Conservation (phyloP, 2,797 vertebrate species). For the Cossypha niveicapilla region DNA sequence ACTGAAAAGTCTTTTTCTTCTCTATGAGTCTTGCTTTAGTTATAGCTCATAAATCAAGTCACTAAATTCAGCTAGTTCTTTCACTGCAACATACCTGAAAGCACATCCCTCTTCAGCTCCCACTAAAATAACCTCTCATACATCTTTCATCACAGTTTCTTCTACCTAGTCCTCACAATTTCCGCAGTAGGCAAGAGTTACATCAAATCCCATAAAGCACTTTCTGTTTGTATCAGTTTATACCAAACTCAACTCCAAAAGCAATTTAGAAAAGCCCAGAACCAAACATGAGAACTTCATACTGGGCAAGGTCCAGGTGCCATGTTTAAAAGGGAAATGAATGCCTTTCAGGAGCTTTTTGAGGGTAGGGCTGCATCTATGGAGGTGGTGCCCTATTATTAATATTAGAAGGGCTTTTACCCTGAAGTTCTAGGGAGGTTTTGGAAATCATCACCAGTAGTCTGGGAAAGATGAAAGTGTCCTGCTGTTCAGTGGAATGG, state of each 20-base stretch:
- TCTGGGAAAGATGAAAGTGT: neutral
- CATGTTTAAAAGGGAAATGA: neutral
- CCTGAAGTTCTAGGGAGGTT: neutral
- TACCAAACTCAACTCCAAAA: neutral
- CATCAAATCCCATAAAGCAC: neutral
- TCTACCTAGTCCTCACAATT: neutral
- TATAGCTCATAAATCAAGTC: neutral
- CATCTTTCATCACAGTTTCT: neutral
- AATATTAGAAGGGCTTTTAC: neutral
- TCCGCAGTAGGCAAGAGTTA: neutral
- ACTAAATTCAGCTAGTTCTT: neutral
- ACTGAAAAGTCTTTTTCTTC: neutral
- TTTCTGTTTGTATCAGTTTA: neutral
- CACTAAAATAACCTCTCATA: neutral
- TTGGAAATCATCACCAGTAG: neutral
- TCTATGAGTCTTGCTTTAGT: neutral
- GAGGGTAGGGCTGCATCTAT: accelerated
- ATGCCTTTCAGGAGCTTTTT: neutral
- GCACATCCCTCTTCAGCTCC: neutral
- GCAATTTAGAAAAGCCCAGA: neutral
- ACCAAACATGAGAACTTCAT: neutral
- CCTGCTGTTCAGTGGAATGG: neutral
- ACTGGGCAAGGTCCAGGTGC: neutral
- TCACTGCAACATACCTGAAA: neutral
- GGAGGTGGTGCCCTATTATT: neutral